Evolutionary conservation across 1,140 invertebrate species (phyloP), one percentile per base, ranked within the genome.

Genomic region (Drosophila gunungcola): DNA sequence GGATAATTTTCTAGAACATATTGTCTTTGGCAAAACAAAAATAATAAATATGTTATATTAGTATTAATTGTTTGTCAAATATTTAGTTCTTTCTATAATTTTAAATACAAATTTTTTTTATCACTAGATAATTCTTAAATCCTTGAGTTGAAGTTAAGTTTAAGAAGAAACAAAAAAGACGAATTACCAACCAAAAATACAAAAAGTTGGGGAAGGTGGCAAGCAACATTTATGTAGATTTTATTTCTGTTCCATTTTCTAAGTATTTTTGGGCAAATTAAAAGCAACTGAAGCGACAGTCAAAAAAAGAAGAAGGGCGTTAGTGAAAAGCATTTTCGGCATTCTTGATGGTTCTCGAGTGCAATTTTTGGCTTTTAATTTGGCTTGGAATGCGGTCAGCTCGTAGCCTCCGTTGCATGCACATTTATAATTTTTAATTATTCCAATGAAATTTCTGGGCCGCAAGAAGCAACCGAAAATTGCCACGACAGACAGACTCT

Each of bases 361-460:
- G 68, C 65, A 72, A 70, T 72, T 72, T 72, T 57, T 5, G 60
- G 58, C 51, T 82, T 82, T 82, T 82, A 82, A 82, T 82, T 82
- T 82, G 68, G 57, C 46, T 61, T 55, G 79, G 79, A 82, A 82
- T 82, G 79, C 79, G 79, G 79, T 82, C 78, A 80, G 45, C 38
- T 42, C 38, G 25, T 25, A 29, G 38, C 45, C 41, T 68, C 38
- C 52, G 60, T 63, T 65, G 61, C 61, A 60, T 67, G 45, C 76
- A 79, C 68, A 79, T 79, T 79, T 79, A 79, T 79, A 79, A 79
- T 79, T 79, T 79, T 79, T 79, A 79, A 79, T 79, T 79, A 80
- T 79, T 79, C 72, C 78, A 73, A 73, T 72, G 32, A 74, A 73
- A 56, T 61, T 62, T 34, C 49, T 54, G 65, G 29, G 45, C 54